Conservation (phyloP, 2,113 vertebrate species). For the Oryzias melastigma region DNA sequence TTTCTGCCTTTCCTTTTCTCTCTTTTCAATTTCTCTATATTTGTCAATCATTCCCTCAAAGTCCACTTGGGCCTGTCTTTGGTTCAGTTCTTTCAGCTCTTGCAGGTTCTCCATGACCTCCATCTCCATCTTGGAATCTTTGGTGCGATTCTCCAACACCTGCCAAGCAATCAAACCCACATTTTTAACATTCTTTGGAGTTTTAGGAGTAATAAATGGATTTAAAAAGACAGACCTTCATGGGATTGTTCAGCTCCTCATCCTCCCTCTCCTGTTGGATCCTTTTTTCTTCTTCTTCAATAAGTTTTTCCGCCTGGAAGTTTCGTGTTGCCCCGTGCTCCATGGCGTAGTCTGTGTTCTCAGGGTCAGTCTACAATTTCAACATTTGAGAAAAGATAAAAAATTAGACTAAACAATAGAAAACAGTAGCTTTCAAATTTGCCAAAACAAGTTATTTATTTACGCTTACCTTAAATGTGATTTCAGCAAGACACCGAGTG, state of each 20-base stretch:
- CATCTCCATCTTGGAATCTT: slow-evolving; percentile 97
- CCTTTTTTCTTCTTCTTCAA: slow-evolving; percentile 93
- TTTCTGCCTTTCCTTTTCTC: slow-evolving; percentile 75
- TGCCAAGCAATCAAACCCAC: slow-evolving; percentile 44
- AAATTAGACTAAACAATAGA: no score
- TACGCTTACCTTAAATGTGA: slow-evolving; percentile 85
- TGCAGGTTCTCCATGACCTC: slow-evolving; percentile 96
- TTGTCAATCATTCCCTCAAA: slow-evolving; percentile 85
- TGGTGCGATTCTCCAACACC: slow-evolving; percentile 95
- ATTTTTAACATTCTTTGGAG: background rate
- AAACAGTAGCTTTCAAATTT: no score
- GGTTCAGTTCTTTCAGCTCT: slow-evolving; percentile 96
- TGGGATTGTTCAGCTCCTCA: slow-evolving; percentile 96
- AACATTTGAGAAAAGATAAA: background rate
- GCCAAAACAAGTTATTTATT: background rate
- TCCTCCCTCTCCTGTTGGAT: slow-evolving; percentile 89
- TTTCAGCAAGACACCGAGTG: slow-evolving; percentile 90
- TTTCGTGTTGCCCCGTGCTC: slow-evolving; percentile 93
- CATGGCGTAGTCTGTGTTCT: slow-evolving; percentile 96
- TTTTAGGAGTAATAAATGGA: background rate
- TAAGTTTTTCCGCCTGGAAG: slow-evolving; percentile 93
- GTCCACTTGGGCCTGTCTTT: slow-evolving; percentile 92
- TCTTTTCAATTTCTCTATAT: slow-evolving; percentile 82
- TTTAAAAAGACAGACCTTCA: slow-evolving; percentile 83
- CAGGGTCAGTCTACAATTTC: slow-evolving; percentile 85